Evolutionary conservation across 2,113 vertebrate genomes (phyloP).

Genomic region (Silurus asotus): DNA sequence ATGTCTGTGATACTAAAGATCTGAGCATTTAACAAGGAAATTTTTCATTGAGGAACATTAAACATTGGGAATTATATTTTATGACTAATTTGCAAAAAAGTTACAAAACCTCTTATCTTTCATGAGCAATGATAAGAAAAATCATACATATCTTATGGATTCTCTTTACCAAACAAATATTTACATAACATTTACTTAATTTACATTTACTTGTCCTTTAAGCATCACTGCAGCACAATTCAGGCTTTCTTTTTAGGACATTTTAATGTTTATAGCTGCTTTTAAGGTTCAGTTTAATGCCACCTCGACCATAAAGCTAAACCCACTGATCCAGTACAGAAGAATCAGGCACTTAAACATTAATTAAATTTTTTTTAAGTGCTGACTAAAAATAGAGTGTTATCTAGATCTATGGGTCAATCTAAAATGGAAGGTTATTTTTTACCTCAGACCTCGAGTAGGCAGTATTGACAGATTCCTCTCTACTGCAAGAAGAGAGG

Average conservation of each 20-base stretch:
- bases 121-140: neutral
- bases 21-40: neutral
- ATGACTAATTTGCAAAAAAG: neutral
- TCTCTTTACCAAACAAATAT: neutral
- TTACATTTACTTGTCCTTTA: neutral
- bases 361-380: slow-evolving; percentile 34
- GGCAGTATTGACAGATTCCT: slow-evolving; percentile 27
- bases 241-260: neutral
- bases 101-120: neutral
- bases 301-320: neutral
- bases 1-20: neutral
- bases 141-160: neutral
- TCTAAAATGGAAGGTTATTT: slow-evolving; percentile 46
- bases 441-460: slow-evolving; percentile 31
- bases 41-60: neutral
- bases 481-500: neutral
- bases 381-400: slow-evolving; percentile 28
- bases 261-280: neutral
- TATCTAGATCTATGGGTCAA: slow-evolving; percentile 30
- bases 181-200: neutral
- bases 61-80: neutral
- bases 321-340: slow-evolving; percentile 8
- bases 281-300: neutral
- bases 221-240: no score
- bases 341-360: slow-evolving; percentile 16